Base-by-base conservation (phyloP, 2,888 invertebrate species). In the Dynastes hyllus region DNA sequence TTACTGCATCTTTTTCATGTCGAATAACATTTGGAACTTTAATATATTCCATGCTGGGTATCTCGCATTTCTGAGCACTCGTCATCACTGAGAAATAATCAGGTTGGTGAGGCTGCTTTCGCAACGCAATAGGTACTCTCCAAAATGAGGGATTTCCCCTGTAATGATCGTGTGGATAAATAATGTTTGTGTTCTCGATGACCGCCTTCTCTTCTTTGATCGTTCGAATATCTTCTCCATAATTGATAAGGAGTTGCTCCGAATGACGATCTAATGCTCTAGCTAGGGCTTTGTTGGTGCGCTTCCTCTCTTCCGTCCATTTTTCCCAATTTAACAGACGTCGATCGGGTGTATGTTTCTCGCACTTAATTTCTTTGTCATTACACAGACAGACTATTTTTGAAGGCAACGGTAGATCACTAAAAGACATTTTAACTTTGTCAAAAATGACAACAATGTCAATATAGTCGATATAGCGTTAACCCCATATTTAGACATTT, bases 141-240 rank as follows among this genome's bases (percentile, higher is more conserved):
- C 86, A 89, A 81, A 87, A 88, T 2, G 82, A 83, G 22, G 89
- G 89, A 80, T 87, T 87, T 65, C 88, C 89, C 76, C 88, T 83
- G 40, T 85, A 85, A 45, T 85, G 85, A 83, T 88, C 87, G 61
- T 86, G 86, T 70, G 85, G 75, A 3, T 83, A 82, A 27, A 85
- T 83, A 67, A 88, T 87, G 78, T 85, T 86, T 6, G 86, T 82
- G 78, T 86, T 85, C 6, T 86, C 84, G 2, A 87, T 79, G 0
- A 86, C 61, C 13, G 79, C 37, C 75, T 86, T 85, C 37, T 87
- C 86, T 82, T 88, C 87, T 63, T 82, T 83, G 4, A 86, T 80
- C 5, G 79, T 76, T 63, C 85, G 83, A 32, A 81, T 61, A 76
- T 85, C 84, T 45, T 87, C 86, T 2, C 82, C 81, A n/a, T 83